phyloP scores from a whole-genome alignment of 2,888 invertebrate genomes.

The Cheilosia urbana region DNA sequence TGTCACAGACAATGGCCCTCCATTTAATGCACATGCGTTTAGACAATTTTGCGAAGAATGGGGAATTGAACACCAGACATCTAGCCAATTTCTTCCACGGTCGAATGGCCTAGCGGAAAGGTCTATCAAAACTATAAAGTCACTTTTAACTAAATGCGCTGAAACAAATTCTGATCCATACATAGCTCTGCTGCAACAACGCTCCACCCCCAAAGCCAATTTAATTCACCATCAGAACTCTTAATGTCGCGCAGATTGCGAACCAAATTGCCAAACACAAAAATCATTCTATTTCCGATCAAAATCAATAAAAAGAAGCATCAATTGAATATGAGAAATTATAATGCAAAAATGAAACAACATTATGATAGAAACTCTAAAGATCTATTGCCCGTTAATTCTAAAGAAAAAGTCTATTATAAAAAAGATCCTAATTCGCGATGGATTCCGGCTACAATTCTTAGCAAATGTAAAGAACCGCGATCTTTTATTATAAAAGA shows the following conservation, averaged over 20 bases:
- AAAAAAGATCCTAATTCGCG: constrained; percentile 3
- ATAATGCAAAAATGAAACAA: too few relatives aligned
- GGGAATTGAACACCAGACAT: too few relatives aligned
- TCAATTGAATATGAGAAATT: too few relatives aligned
- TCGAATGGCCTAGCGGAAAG: too few relatives aligned
- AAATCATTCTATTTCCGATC: too few relatives aligned
- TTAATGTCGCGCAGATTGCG: not conserved
- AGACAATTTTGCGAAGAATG: too few relatives aligned
- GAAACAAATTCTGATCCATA: not conserved
- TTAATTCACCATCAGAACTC: constrained; percentile 1
- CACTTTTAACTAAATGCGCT: too few relatives aligned
- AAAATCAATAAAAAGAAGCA: too few relatives aligned
- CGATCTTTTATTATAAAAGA: not conserved
- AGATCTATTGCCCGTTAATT: not conserved
- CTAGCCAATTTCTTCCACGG: too few relatives aligned
- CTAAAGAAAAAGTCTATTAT: not conserved
- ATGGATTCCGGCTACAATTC: not conserved
- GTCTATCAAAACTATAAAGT: too few relatives aligned
- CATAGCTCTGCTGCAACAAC: constrained; percentile 2
- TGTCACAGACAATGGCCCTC: too few relatives aligned
- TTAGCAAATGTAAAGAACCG: constrained; percentile 3
- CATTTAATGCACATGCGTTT: too few relatives aligned
- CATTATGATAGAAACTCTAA: not conserved
- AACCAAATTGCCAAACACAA: not conserved
- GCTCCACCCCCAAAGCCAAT: not conserved